Evolutionary conservation across 2,797 vertebrate species (phyloP), one percentile per base, ranked within the genome.

Genomic region (Megaceryle alcyon): DNA sequence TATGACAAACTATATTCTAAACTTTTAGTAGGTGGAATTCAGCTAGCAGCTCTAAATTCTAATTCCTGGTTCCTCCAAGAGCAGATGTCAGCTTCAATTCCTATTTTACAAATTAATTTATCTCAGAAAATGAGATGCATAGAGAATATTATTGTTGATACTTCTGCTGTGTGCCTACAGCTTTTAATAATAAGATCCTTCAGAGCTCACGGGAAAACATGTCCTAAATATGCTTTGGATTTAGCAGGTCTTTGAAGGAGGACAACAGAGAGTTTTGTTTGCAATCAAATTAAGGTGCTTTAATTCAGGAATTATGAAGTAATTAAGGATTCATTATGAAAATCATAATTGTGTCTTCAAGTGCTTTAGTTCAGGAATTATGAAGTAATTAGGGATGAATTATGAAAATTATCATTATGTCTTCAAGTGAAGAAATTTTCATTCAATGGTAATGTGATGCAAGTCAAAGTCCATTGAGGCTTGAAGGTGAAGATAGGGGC

Each of bases 31-130:
- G 57, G 70, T 81, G 29, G 29, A 43, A 70, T 31, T 68, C 79
- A 86, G 23, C 54, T 54, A 69, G 73, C 18, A 92, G 26, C 54
- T 80, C 46, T 76, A 81, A 79, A 68, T 70, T 86, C 88, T 71
- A 43, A 85, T 87, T 91, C 63, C 49, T 0, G 0, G 39, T 70
- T 80, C 81, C 88, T 93, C 76, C 82, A 88, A 89, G 46, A 96
- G 57, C 82, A 96, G 73, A 35, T 84, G 59, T 51, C 93, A 82
- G 28, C 90, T 96, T 88, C 93, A 86, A 56, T 94, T 88, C 71
- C 54, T 63, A 37, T 90, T 93, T 85, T 90, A 87, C 72, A 84
- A 72, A 95, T 95, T 85, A 7, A 75, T 93, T 96, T 95, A 70
- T 83, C 79, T 81, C 83, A n/a, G 80, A 83, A 86, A 84, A 82